These are phyloP conservation scores for Pammene aurita DNA, from an alignment of 2,888 invertebrate species.

Conservation along the genomic window DNA sequence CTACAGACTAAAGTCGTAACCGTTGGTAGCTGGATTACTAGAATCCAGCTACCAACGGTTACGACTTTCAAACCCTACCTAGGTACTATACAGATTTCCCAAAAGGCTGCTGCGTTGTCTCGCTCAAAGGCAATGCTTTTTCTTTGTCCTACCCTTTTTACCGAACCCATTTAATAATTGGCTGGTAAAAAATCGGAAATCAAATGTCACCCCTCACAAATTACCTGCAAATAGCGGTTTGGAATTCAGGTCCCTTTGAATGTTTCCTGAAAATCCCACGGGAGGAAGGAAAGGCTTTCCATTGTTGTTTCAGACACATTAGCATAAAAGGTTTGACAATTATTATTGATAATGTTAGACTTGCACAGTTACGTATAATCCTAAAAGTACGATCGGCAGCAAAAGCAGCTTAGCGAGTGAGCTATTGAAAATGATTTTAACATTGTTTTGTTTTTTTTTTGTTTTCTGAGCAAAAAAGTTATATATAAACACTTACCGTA, in stretches of 20 bases:
- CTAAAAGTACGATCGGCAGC: too few relatives aligned
- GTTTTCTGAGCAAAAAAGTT: too few relatives aligned
- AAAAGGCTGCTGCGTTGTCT: background rate
- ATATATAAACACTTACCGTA: too few relatives aligned
- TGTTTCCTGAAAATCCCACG: slow-evolving; percentile 30
- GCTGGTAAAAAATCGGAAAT: slow-evolving; percentile 15
- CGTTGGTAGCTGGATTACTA: too few relatives aligned
- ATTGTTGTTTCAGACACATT: slow-evolving; percentile 4
- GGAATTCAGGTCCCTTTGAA: slow-evolving; percentile 30
- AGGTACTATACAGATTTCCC: background rate
- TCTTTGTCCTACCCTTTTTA: background rate
- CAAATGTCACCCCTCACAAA: slow-evolving; percentile 30
- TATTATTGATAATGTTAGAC: slow-evolving; percentile 7
- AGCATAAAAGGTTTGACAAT: slow-evolving; percentile 30
- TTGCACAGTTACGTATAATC: too few relatives aligned
- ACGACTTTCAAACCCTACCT: too few relatives aligned
- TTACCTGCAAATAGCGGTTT: slow-evolving; percentile 28
- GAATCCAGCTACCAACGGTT: too few relatives aligned
- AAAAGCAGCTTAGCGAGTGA: too few relatives aligned
- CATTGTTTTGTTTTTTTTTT: too few relatives aligned
- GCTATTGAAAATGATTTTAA: too few relatives aligned
- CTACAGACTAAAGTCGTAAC: too few relatives aligned
- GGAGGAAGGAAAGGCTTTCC: slow-evolving; percentile 24
- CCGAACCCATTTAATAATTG: slow-evolving; percentile 15
- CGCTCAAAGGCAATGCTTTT: background rate